These are phyloP conservation scores for Epsilonema sp. DNA, from an alignment of 2,888 invertebrate species.

Conservation along the genomic window DNA sequence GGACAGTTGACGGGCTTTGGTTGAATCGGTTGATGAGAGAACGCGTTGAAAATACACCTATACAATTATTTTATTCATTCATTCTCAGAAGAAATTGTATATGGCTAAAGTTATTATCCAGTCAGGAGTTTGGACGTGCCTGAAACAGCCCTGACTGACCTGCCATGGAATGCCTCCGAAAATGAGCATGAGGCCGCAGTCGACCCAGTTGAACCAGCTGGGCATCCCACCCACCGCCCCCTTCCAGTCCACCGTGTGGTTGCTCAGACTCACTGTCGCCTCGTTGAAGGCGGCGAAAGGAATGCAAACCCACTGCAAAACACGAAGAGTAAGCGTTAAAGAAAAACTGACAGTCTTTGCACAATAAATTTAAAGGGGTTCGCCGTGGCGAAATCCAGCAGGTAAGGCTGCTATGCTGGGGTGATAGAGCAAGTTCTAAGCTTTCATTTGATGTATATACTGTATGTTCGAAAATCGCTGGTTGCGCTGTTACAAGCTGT, in stretches of 20 bases:
- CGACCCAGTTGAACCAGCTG: slow-evolving; percentile 61
- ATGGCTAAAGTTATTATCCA: no score
- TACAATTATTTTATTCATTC: slow-evolving; percentile 3
- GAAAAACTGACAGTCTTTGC: not conserved
- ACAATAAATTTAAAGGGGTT: no score
- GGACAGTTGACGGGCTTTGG: slow-evolving; percentile 73
- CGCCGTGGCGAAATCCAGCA: no score
- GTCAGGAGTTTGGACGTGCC: no score
- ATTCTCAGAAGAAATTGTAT: not conserved
- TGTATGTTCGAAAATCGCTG: no score
- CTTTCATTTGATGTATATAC: no score
- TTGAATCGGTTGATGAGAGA: slow-evolving; percentile 79
- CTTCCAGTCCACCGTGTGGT: no score
- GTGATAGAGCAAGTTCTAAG: no score
- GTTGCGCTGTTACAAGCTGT: no score
- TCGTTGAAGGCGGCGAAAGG: slow-evolving; percentile 80
- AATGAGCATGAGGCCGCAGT: slow-evolving; percentile 64
- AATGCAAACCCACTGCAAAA: slow-evolving; percentile 69
- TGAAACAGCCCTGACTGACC: slow-evolving; percentile 33
- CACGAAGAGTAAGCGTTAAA: slow-evolving; percentile 2
- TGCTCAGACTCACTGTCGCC: slow-evolving; percentile 45
- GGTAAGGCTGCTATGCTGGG: no score
- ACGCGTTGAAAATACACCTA: slow-evolving; percentile 94
- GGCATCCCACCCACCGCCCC: no score
- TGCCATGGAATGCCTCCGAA: slow-evolving; percentile 97